A percentile compares a stretch with the other conserved stretches of the same genome.
Conservation (phyloP, 2,888 invertebrate species). For the Clitarchus hookeri region DNA sequence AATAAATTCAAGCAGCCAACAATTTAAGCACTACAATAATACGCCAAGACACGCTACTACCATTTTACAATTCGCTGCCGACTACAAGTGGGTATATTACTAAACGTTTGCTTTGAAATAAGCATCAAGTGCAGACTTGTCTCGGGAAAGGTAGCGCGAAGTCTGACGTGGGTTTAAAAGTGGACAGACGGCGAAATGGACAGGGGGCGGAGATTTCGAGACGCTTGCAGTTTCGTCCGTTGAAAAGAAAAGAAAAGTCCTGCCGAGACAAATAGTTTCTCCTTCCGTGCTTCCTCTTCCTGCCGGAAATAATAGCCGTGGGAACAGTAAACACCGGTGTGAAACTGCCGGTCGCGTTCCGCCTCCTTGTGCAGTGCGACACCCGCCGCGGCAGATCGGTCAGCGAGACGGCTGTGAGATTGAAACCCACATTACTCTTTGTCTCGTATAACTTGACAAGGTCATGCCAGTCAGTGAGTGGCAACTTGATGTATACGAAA, state of each 20-base stretch:
- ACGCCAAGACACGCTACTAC: too few relatives aligned
- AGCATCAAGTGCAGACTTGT: too few relatives aligned
- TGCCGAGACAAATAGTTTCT: not conserved
- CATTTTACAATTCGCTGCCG: too few relatives aligned
- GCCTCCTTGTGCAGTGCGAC: not conserved
- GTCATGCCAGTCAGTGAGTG: too few relatives aligned
- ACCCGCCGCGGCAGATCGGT: not conserved
- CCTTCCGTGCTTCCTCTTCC: not conserved
- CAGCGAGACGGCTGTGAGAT: not conserved
- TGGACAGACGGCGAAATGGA: not conserved
- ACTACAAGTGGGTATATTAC: too few relatives aligned
- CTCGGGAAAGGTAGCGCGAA: too few relatives aligned
- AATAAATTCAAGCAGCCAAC: too few relatives aligned
- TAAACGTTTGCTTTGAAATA: too few relatives aligned
- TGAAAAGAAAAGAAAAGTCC: not conserved
- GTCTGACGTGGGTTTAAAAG: not conserved
- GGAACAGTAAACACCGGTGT: not conserved
- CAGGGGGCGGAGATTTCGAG: not conserved
- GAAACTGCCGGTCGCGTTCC: not conserved
- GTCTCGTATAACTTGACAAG: too few relatives aligned
- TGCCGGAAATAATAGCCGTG: conserved; percentile 1
- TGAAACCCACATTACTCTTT: too few relatives aligned
- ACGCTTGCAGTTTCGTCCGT: not conserved
- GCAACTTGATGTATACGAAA: too few relatives aligned
- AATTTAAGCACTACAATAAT: too few relatives aligned